Base-by-base conservation (phyloP, 2,888 invertebrate genomes). In the Diaphora mendica region DNA sequence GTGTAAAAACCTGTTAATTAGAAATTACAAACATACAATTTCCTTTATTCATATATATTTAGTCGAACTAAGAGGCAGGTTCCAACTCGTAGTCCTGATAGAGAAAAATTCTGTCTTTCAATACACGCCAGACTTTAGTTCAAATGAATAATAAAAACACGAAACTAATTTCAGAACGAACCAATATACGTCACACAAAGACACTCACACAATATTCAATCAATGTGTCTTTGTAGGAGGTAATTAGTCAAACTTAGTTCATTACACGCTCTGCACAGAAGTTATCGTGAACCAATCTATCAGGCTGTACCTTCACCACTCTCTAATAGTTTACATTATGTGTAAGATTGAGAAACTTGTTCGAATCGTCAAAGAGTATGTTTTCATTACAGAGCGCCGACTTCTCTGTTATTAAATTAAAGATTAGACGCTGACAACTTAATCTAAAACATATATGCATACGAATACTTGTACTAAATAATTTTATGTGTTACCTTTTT, bases 171-270 rank as follows among this genome's bases (percentile, higher is more conserved):
- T 62, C 62, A 62, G 26, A 26, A 17, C 30, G 30, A 62, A 62
- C 2, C 30, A 62, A 15, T 30, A 30, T 13, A 15, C 26, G 59
- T 59, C 26, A 62, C 62, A 30, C 62, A 5, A 62, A 26, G n/a
- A 26, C 8, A n/a, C 35, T 23, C 20, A 26, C 39, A 35, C 42
- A 59, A 51, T 55, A 42, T 67, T 33, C 67, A 74, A 71, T 68
- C 64, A 71, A 71, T 69, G 15, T 26, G 59, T 68, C 71, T 77
- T 72, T 69, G 76, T 74, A 78, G 75, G 75, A 82, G 75, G 73
- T 77, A 82, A 82, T 76, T 83, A 81, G 70, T 71, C 73, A 75
- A 82, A 82, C 44, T 82, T 84, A 73, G 74, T 76, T 82, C 75
- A 67, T 82, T 80, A 84, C 62, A 39, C 72, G 84, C 68, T 69